Conservation (phyloP, 1,140 invertebrate genomes). For the Pygmarrhopalites habei region DNA sequence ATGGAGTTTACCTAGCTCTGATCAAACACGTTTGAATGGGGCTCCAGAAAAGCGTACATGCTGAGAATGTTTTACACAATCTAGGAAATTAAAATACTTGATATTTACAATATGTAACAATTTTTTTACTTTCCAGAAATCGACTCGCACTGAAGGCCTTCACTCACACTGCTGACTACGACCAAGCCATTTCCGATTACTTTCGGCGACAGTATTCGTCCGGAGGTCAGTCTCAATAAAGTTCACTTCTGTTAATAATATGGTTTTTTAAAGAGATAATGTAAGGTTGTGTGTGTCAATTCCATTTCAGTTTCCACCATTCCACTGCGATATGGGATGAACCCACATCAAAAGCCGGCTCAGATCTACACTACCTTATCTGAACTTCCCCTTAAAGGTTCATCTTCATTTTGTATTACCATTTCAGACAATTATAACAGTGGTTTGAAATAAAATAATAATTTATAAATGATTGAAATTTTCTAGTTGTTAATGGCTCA, state of each 20-base stretch:
- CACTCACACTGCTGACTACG: constrained; percentile 90
- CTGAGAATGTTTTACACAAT: no score
- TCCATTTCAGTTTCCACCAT: constrained; percentile 75
- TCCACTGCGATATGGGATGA: constrained; percentile 90
- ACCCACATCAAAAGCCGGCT: constrained; percentile 94
- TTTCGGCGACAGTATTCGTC: constrained; percentile 82
- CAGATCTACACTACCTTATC: constrained; percentile 78
- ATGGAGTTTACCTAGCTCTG: no score
- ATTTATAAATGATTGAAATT: constrained; percentile 55
- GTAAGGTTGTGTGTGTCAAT: no score
- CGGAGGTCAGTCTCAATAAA: no score
- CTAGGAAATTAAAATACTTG: background rate
- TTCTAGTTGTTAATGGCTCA: constrained; percentile 76
- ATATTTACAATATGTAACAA: background rate
- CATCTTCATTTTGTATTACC: background rate
- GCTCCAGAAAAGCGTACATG: no score
- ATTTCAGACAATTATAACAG: background rate
- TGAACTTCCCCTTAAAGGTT: constrained; percentile 73
- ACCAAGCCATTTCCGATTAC: constrained; percentile 89
- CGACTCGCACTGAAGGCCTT: constrained; percentile 82
- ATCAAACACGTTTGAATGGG: no score
- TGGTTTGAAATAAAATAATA: background rate
- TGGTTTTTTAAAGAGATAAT: no score
- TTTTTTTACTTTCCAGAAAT: no score
- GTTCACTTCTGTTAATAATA: no score